These are phyloP conservation scores for Platalea minor DNA, from an alignment of 2,797 vertebrate genomes.

Conservation along the genomic window DNA sequence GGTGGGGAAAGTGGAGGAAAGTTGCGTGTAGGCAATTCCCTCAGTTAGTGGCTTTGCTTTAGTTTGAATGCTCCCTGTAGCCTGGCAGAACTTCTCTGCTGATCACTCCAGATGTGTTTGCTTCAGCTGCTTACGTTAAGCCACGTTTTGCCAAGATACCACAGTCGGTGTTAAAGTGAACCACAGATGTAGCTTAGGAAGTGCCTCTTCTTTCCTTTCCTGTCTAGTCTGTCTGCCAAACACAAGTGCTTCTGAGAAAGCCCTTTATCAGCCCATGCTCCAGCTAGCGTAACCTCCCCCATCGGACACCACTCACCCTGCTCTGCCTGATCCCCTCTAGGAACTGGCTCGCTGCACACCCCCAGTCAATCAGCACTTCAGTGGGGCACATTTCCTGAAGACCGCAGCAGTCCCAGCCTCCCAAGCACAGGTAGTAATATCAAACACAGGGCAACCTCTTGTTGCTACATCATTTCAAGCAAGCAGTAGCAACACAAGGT, in stretches of 20 bases:
- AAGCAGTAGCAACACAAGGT: not conserved
- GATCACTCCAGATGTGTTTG: not conserved
- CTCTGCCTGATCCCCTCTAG: not conserved
- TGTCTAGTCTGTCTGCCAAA: not conserved
- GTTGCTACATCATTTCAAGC: not conserved
- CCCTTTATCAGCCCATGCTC: not conserved
- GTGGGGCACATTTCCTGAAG: not conserved
- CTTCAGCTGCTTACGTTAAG: not conserved
- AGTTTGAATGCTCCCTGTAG: not conserved
- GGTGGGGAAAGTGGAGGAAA: not conserved
- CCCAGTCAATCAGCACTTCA: not conserved
- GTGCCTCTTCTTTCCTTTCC: not conserved
- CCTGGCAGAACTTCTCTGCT: not conserved
- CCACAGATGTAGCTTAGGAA: not conserved
- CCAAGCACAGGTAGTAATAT: not conserved
- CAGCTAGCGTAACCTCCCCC: not conserved
- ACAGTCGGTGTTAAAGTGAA: not conserved
- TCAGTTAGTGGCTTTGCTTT: slow-evolving; percentile 23
- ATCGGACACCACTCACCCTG: not conserved
- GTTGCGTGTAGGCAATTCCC: not conserved
- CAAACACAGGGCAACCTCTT: not conserved
- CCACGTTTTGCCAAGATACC: not conserved
- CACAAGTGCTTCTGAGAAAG: not conserved
- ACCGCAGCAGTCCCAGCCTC: not conserved
- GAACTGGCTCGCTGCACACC: rapidly evolving